These are phyloP conservation scores for Trididemnum clinides DNA, from an alignment of 23 tunicate genomes.

Conservation along the genomic window DNA sequence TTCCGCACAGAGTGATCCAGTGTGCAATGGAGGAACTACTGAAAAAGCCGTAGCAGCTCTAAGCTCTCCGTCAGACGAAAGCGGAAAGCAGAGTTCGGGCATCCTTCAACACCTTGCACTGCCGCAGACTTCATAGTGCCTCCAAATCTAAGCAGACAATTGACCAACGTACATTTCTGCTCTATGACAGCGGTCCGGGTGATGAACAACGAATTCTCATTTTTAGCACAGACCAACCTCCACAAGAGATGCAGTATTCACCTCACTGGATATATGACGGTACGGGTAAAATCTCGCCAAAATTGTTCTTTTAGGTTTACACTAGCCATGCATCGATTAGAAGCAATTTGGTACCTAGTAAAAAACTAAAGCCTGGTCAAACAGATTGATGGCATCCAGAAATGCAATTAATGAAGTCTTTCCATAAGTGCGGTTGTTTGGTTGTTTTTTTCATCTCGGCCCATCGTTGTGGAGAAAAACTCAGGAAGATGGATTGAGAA, in stretches of 20 bases:
- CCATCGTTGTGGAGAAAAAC: constrained; percentile 1
- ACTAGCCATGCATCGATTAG: not conserved
- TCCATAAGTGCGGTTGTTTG: not conserved
- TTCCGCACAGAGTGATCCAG: not conserved
- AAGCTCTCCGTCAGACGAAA: constrained; percentile 2
- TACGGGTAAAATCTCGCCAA: not conserved
- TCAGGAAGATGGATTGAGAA: not conserved
- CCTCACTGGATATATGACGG: not conserved
- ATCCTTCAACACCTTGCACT: not conserved
- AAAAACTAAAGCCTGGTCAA: not conserved
- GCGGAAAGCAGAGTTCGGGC: not conserved
- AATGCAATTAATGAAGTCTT: not conserved
- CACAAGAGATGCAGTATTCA: not conserved
- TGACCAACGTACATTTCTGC: not conserved
- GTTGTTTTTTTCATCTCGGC: not conserved
- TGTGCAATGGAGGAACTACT: not conserved
- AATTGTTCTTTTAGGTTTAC: not conserved
- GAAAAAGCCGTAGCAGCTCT: constrained; percentile 10
- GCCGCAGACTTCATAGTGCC: not conserved
- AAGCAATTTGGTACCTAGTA: not conserved
- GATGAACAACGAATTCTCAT: not conserved
- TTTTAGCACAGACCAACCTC: constrained; percentile 10
- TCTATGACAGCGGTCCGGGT: constrained; percentile 2
- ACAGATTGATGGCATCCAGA: not conserved
- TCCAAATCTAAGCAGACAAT: not conserved